A percentile compares a stretch with the other conserved stretches of the same genome.
Conservation (phyloP, 2,888 invertebrate genomes). For the Trachelus tabidus region DNA sequence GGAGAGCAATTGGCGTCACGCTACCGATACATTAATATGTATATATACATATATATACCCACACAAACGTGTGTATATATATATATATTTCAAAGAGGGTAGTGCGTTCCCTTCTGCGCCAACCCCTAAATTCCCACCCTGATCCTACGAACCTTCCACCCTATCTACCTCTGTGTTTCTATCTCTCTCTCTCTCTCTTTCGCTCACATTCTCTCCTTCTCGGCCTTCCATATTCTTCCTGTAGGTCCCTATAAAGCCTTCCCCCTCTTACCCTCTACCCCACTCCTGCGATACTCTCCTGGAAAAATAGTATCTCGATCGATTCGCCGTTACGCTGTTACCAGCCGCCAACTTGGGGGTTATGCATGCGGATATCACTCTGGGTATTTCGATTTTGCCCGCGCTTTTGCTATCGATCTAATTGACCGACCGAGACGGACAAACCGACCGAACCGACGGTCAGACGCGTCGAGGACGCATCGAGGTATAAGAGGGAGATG, state of each 20-base stretch:
- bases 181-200: constrained; percentile 4
- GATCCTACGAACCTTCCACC: background rate
- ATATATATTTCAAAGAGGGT: background rate
- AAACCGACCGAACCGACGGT: background rate
- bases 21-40: background rate
- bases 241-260: background rate
- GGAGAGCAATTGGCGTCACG: constrained; percentile 32
- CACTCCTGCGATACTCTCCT: background rate
- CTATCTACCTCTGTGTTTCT: background rate
- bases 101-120: background rate
- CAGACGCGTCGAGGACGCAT: background rate
- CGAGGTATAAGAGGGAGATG: background rate
- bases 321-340: background rate
- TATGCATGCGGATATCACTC: background rate
- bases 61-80: too few relatives aligned
- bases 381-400: background rate
- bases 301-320: background rate
- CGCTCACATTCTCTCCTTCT: background rate
- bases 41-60: background rate
- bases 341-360: background rate
- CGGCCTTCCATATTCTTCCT: background rate
- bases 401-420: background rate
- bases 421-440: background rate
- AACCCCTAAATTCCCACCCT: background rate
- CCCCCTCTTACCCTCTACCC: too few relatives aligned